Conservation (phyloP, 2,113 vertebrate species). For the Mobula hypostoma region DNA sequence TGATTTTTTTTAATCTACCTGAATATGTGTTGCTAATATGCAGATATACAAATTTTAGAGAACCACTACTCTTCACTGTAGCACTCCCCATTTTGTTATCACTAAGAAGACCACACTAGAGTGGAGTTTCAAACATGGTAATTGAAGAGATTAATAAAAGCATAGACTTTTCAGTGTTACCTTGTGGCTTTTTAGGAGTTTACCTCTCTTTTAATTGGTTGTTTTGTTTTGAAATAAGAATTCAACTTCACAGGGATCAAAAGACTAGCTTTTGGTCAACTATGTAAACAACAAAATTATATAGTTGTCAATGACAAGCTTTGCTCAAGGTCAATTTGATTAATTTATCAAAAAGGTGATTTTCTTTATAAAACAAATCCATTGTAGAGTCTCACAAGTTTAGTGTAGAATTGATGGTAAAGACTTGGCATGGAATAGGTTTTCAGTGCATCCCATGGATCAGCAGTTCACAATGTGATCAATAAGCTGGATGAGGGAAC, state of each 20-base stretch:
- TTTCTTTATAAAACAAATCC: neutral
- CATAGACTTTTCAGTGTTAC: neutral
- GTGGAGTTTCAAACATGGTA: neutral
- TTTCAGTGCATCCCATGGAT: too few species aligned
- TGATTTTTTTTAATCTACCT: neutral
- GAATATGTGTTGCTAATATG: neutral
- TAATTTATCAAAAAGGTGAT: neutral
- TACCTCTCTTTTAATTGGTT: neutral
- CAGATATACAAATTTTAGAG: neutral
- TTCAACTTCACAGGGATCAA: neutral
- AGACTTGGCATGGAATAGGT: too few species aligned
- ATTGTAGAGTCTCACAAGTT: too few species aligned
- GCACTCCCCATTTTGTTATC: neutral
- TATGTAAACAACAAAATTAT: neutral
- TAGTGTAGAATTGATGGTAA: too few species aligned
- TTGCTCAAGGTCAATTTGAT: neutral
- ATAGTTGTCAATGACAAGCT: neutral
- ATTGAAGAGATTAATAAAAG: neutral
- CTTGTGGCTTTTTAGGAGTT: neutral
- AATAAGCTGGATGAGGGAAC: too few species aligned
- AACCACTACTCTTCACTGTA: neutral
- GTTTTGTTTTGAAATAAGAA: neutral
- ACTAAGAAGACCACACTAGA: neutral
- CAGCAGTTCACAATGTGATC: too few species aligned
- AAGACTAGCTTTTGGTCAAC: neutral